Base-by-base conservation (phyloP, 2,888 invertebrate genomes). In the Eudasyphora cyanicolor region DNA sequence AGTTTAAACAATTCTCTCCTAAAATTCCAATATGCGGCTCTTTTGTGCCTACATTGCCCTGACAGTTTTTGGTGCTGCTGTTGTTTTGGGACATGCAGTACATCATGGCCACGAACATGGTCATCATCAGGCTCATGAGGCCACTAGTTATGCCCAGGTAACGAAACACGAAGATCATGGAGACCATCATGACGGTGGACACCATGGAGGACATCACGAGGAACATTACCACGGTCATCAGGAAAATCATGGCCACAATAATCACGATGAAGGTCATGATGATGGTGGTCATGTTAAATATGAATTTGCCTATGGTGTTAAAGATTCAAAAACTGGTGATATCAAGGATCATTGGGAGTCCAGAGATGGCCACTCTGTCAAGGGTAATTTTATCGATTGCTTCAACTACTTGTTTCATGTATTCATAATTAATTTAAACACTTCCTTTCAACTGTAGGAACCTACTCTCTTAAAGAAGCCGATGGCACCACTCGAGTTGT, bases 341-440 rank as follows among this genome's bases (percentile, higher is more conserved):
- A n/a, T 42, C 35, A 67, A 67, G 21, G 42, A 67, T 12, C 67
- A 67, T 24, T 67, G 67, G 67, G 67, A 93, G 87, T 90, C 92
- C 49, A 91, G 93, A 24, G 92, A 93, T 85, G 93, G 93, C 17
- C 93, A 93, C 87, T 88, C 89, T 79, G 93, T 93, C 7, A 93
- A 93, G 85, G 90, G 90, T 87, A 86, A 70, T 6, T n/a, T n/a
- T n/a, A n/a, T n/a, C n/a, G n/a, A 62, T 49, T 3, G 17, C 1
- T 45, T 45, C n/a, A 45, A n/a, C 10, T 45, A 8, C n/a, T n/a
- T n/a, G n/a, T n/a, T n/a, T n/a, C n/a, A n/a, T n/a, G n/a, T n/a
- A 14, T 14, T 12, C n/a, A 45, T 12, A n/a, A 45, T 45, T 35
- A 35, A 35, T 21, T 17, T 17, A 17, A 24, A 24, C 51, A 51